These are phyloP conservation scores for Scaptomyza montana DNA, from an alignment of 1,140 invertebrate species.

Conservation along the genomic window DNA sequence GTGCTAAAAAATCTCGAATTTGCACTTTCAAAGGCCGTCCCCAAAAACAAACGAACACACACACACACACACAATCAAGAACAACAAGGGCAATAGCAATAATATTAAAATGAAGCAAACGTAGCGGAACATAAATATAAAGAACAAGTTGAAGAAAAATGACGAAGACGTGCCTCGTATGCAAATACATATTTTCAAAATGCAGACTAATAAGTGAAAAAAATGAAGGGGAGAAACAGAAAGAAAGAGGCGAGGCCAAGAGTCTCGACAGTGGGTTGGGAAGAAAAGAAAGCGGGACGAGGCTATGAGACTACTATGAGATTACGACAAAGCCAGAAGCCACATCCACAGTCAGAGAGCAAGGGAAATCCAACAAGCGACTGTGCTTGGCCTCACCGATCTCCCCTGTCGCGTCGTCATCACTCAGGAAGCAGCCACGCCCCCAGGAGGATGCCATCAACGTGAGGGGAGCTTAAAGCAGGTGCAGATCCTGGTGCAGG, in stretches of 20 bases:
- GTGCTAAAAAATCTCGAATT: constrained; percentile 75
- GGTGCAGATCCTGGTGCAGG: neutral
- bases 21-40: constrained; percentile 56
- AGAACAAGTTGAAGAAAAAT: constrained; percentile 68
- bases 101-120: constrained; percentile 62
- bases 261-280: neutral
- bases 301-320: constrained; percentile 12
- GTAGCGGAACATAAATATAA: constrained; percentile 58
- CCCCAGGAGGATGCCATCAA: constrained; percentile 12
- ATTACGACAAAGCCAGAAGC: constrained; percentile 36
- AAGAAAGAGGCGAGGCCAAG: constrained; percentile 20
- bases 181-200: constrained; percentile 77
- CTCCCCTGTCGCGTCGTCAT: neutral
- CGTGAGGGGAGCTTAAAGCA: neutral
- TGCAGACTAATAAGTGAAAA: constrained; percentile 76
- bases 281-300: neutral
- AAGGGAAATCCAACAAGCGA: constrained; percentile 47
- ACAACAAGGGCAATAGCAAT: constrained; percentile 11
- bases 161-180: constrained; percentile 76
- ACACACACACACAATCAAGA: constrained; percentile 17
- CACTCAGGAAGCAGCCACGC: constrained; percentile 31
- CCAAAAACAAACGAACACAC: constrained; percentile 6
- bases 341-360: constrained; percentile 18
- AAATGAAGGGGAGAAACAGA: constrained; percentile 5
- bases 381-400: constrained; percentile 28